Conservation (phyloP, 2,797 vertebrate species). For the Pelodytes ibericus region DNA sequence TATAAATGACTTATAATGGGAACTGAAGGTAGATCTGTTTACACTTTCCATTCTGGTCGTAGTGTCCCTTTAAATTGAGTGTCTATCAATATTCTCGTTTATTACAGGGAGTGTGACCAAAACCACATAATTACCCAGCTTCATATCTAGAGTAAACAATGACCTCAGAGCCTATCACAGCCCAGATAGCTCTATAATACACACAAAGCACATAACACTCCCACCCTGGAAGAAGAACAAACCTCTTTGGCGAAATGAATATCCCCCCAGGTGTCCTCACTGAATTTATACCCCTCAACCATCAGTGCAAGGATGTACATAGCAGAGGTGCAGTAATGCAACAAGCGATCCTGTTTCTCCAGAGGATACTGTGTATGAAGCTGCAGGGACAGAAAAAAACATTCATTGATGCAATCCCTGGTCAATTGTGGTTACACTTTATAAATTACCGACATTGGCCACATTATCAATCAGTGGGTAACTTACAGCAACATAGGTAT, state of each 20-base stretch:
- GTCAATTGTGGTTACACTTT: too few relatives aligned
- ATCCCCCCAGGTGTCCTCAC: conserved; percentile 67
- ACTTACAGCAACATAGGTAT: too few relatives aligned
- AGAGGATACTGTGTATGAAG: conserved; percentile 45
- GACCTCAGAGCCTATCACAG: background rate
- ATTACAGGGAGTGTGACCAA: background rate
- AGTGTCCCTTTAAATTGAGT: background rate
- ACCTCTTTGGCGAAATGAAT: conserved; percentile 78
- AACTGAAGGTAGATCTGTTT: too few relatives aligned
- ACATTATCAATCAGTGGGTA: too few relatives aligned
- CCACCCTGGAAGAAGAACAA: background rate
- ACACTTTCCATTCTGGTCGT: too few relatives aligned
- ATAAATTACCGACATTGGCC: too few relatives aligned
- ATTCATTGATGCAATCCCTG: too few relatives aligned
- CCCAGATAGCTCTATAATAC: background rate
- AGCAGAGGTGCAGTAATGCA: conserved; percentile 68
- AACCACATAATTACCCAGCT: background rate
- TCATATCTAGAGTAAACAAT: background rate
- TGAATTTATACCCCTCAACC: conserved; percentile 74
- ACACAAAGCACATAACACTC: background rate
- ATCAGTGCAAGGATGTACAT: conserved; percentile 76
- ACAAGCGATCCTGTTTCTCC: conserved; percentile 59
- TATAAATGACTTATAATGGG: too few relatives aligned
- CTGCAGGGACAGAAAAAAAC: background rate
- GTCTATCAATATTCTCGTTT: too few relatives aligned